phyloP scores from a whole-genome alignment of 2,797 vertebrate genomes.

The Otolemur crassicaudatus region DNA sequence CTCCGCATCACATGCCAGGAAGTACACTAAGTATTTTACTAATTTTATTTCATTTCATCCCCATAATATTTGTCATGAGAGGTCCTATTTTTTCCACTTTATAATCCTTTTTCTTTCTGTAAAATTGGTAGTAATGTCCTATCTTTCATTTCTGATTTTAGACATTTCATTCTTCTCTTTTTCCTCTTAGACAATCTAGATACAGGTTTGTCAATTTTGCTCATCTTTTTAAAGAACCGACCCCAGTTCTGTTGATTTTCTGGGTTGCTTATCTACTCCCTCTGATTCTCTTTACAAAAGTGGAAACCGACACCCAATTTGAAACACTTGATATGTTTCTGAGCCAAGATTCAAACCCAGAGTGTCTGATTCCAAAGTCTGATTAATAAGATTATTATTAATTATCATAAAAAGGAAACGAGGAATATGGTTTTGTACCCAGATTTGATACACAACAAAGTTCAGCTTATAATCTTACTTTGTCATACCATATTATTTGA shows the following conservation, averaged over 20 bases:
- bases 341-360: background rate
- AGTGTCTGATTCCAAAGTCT: background rate
- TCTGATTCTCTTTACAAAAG: background rate
- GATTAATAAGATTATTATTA: no score
- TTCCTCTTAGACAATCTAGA: background rate
- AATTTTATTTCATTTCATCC: background rate
- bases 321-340: background rate
- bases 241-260: background rate
- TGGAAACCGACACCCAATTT: background rate
- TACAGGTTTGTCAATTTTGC: background rate
- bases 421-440: background rate
- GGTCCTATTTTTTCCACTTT: background rate
- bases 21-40: background rate
- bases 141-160: conserved; percentile 40
- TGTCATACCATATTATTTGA: background rate
- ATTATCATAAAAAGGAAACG: background rate
- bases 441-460: background rate
- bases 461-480: background rate
- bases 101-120: background rate
- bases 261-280: background rate
- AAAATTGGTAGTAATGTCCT: background rate
- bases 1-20: background rate
- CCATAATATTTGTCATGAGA: background rate
- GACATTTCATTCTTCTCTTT: background rate
- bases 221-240: background rate